A percentile compares a stretch with the other conserved stretches of the same genome.
Evolutionary conservation across 2,888 invertebrate species (phyloP).

Genomic region (Luperina nickerlii): DNA sequence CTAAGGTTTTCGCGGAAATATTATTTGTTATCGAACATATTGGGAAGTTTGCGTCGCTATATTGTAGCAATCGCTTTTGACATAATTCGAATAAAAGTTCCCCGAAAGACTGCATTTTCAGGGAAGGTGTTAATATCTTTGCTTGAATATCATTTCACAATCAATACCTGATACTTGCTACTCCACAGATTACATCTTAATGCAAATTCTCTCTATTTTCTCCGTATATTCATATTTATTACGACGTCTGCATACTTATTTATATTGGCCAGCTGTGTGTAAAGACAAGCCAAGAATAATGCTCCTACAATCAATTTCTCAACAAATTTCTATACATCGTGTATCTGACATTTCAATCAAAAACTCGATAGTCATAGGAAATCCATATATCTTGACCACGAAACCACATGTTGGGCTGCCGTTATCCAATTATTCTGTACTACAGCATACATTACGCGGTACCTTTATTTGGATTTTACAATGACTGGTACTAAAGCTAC

Average conservation of each 20-base stretch:
- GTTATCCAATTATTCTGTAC: constrained; percentile 62
- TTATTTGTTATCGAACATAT: constrained; percentile 22
- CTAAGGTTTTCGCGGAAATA: constrained; percentile 33
- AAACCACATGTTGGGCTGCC: constrained; percentile 64
- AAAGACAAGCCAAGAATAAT: constrained; percentile 60
- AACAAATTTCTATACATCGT: constrained; percentile 65
- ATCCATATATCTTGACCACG: constrained; percentile 82
- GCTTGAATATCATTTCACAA: constrained; percentile 17
- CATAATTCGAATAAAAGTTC: background rate
- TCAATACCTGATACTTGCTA: background rate
- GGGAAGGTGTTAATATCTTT: too few species aligned
- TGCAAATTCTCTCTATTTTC: constrained; percentile 24
- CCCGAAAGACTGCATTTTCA: background rate
- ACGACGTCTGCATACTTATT: constrained; percentile 25
- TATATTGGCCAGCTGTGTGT: constrained; percentile 44
- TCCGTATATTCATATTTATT: constrained; percentile 39
- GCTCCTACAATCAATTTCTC: constrained; percentile 62
- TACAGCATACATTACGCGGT: constrained; percentile 48
- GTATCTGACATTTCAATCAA: constrained; percentile 82
- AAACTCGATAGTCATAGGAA: constrained; percentile 82
- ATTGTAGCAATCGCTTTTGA: constrained; percentile 20
- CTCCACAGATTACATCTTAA: constrained; percentile 13
- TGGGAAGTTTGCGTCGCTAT: constrained; percentile 3
- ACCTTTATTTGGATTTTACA: constrained; percentile 19
- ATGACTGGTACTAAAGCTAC: constrained; percentile 38